Conservation (phyloP, 2,113 vertebrate species). For the Macquaria australasica region DNA sequence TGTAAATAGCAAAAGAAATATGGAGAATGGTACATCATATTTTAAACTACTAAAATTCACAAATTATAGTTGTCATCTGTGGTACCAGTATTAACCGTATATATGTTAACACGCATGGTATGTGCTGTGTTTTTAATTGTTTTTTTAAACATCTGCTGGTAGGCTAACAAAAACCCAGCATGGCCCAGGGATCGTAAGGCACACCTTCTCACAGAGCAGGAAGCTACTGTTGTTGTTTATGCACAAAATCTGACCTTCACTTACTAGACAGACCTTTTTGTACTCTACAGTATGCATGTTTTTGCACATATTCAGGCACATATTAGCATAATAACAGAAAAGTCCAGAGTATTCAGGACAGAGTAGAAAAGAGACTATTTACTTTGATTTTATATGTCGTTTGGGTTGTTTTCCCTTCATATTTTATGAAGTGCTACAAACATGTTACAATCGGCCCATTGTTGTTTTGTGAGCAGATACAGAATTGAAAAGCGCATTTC, state of each 20-base stretch:
- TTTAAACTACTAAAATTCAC: neutral
- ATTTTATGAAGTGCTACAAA: neutral
- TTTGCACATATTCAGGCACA: neutral
- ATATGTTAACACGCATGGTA: neutral
- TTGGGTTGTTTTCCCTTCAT: neutral
- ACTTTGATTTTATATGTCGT: neutral
- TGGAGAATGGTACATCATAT: neutral
- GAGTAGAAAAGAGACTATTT: neutral
- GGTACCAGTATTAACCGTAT: neutral
- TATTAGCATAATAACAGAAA: conserved; percentile 15
- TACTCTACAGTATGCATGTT: neutral
- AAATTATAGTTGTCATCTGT: neutral
- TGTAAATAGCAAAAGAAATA: neutral
- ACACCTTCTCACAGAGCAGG: neutral
- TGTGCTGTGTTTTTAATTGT: neutral
- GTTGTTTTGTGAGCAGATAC: neutral
- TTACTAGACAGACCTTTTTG: neutral
- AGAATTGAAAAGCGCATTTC: neutral
- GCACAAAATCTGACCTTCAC: conserved; percentile 5
- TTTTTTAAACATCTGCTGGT: neutral
- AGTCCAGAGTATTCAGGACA: neutral
- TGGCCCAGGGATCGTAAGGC: neutral
- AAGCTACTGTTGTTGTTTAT: neutral
- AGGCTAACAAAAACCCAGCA: neutral
- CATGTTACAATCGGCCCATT: neutral